These are phyloP conservation scores for Lepidurus packardi DNA, from an alignment of 1,140 invertebrate species.

Conservation along the genomic window DNA sequence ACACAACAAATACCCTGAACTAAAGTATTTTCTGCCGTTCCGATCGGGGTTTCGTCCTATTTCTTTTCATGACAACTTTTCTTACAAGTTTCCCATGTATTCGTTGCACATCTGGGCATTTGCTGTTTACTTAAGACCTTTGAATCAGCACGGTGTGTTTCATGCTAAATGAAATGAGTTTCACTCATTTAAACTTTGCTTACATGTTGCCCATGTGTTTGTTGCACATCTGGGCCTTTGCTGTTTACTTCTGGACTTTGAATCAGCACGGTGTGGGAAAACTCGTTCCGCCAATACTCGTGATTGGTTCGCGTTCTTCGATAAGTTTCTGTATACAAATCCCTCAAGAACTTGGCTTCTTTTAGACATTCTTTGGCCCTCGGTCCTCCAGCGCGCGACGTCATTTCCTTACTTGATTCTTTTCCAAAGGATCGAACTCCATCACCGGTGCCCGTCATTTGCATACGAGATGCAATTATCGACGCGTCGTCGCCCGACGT, in stretches of 20 bases:
- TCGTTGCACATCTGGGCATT: background rate
- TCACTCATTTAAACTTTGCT: too few species aligned
- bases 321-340: background rate
- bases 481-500: conserved; percentile 30
- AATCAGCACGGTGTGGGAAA: background rate
- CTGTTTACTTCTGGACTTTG: background rate
- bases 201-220: background rate
- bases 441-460: conserved; percentile 32
- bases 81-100: background rate
- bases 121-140: background rate
- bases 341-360: too few species aligned
- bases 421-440: conserved; percentile 29
- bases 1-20: too few species aligned
- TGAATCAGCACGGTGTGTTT: background rate
- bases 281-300: background rate
- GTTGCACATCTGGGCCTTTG: background rate
- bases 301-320: background rate
- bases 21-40: too few species aligned
- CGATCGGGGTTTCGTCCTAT: too few species aligned
- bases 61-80: too few species aligned
- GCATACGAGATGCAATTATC: conserved; percentile 33
- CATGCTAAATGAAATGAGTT: too few species aligned
- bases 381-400: background rate
- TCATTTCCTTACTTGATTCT: background rate
- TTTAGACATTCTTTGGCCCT: too few species aligned